phyloP scores from a whole-genome alignment of 23 tunicate genomes.

The Diplosoma virens region DNA sequence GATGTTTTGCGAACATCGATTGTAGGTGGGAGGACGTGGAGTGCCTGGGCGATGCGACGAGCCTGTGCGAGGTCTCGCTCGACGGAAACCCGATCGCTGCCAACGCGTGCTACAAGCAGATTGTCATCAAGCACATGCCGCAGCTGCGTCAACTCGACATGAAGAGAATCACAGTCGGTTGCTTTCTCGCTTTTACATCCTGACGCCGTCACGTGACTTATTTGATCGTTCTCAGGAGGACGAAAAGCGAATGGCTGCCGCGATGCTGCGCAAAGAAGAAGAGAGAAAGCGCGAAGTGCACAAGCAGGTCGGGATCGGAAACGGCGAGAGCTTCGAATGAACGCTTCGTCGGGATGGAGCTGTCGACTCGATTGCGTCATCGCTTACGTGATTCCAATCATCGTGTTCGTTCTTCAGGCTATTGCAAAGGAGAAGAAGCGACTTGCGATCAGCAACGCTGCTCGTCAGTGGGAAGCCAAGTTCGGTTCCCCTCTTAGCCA shows the following conservation, averaged over 20 bases:
- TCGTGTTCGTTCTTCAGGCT: constrained; percentile 65
- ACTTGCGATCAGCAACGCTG: constrained; percentile 88
- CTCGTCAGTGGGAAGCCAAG: constrained; percentile 85
- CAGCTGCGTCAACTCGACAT: constrained; percentile 91
- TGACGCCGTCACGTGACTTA: background rate
- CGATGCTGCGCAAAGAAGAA: constrained; percentile 83
- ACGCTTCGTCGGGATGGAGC: too few relatives aligned
- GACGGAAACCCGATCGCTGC: constrained; percentile 95
- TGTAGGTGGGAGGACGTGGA: constrained; percentile 83
- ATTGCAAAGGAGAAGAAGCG: constrained; percentile 89
- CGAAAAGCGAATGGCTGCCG: constrained; percentile 80
- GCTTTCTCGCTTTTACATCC: background rate
- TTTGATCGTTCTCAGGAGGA: constrained; percentile 66
- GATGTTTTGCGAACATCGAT: too few relatives aligned
- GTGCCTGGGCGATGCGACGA: constrained; percentile 74
- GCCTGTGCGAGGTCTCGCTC: constrained; percentile 80
- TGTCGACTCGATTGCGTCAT: too few relatives aligned
- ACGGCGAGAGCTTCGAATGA: too few relatives aligned
- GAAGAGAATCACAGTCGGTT: constrained; percentile 85
- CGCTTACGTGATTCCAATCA: too few relatives aligned
- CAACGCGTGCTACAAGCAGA: constrained; percentile 76
- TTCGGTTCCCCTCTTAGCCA: constrained; percentile 12
- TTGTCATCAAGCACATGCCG: constrained; percentile 69
- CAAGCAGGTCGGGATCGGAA: constrained; percentile 73
- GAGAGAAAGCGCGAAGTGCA: constrained; percentile 96